Base-by-base conservation (phyloP, 92 coral and sea anemone genomes). In the Meandrina meandrites region DNA sequence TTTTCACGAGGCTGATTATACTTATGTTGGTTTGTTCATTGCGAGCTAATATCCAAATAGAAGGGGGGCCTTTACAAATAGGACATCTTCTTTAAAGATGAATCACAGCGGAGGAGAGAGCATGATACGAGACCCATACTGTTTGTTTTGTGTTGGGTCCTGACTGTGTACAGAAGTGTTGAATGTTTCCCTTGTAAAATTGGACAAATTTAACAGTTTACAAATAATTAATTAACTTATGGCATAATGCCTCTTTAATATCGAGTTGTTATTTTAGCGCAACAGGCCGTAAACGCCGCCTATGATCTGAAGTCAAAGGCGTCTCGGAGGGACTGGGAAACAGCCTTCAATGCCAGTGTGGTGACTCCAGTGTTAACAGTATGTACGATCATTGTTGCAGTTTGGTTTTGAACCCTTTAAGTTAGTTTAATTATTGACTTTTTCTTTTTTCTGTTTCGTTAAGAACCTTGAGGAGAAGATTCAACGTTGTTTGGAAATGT, bases 271-370 rank as follows among this genome's bases (percentile, higher is more conserved):
- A 27, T 86, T 79, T 22, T 32, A 86, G 89, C 16, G 30, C 89
- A 42, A 70, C 72, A 45, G 10, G 82, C 79, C 45, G 5, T 54
- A 30, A 34, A 42, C 72, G 79, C 66, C 24, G 35, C 76, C 18
- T 81, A 24, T 15, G 89, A 81, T 47, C 90, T 95, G 24, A 68
- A 76, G 30, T 70, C 88, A 1, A 82, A 93, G 45, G 85, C 80
- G 15, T 90, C 90, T 28, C 89, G 98, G 68, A 88, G 86, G 78
- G 73, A 88, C 7, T 95, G 98, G 98, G 98, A 95, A 81, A 84
- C 84, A 15, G 90, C 89, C 0, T 95, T 95, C 83, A 83, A 80
- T 66, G 62, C 89, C 17, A 75, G 73, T 53, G 89, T 87, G 64
- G 79, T 95, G 50, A 85, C 85, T 70, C 95, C 93, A 34, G 91